Percentiles rank a stretch among this genome's conserved stretches.
Conservation (phyloP, 2,888 invertebrate genomes). For the Watsonalla binaria region DNA sequence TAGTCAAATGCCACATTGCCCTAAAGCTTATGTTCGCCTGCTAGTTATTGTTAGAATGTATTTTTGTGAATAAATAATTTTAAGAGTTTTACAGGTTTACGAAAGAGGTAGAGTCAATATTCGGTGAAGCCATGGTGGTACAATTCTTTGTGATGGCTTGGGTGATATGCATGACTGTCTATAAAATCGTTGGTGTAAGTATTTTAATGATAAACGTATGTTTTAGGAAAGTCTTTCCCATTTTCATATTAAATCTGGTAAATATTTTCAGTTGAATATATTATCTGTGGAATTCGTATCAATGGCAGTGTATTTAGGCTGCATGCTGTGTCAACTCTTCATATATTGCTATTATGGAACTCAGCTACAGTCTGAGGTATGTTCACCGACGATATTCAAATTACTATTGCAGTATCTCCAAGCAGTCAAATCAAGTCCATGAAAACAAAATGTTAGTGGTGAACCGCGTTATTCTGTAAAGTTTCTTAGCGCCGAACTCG, state of each 20-base stretch:
- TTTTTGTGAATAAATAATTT: background rate
- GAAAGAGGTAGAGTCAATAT: conserved; percentile 55
- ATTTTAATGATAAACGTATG: background rate
- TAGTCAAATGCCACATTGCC: too few species aligned
- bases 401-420: background rate
- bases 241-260: background rate
- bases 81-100: conserved; percentile 36
- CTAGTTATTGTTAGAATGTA: too few species aligned
- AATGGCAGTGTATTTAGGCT: conserved; percentile 50
- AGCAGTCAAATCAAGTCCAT: too few species aligned
- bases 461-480: too few species aligned
- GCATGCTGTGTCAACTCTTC: conserved; percentile 59
- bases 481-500: too few species aligned
- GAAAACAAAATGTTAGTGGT: too few species aligned
- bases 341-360: conserved; percentile 66
- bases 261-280: conserved; percentile 44
- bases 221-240: background rate
- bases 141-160: conserved; percentile 56
- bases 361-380: conserved; percentile 53
- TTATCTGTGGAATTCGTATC: conserved; percentile 53
- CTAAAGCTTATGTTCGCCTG: too few species aligned
- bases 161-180: conserved; percentile 68
- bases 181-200: conserved; percentile 60
- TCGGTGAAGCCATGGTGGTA: conserved; percentile 50
- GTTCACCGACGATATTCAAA: background rate